Conservation (phyloP, 2,113 vertebrate genomes). For the Elaphurus davidianus region DNA sequence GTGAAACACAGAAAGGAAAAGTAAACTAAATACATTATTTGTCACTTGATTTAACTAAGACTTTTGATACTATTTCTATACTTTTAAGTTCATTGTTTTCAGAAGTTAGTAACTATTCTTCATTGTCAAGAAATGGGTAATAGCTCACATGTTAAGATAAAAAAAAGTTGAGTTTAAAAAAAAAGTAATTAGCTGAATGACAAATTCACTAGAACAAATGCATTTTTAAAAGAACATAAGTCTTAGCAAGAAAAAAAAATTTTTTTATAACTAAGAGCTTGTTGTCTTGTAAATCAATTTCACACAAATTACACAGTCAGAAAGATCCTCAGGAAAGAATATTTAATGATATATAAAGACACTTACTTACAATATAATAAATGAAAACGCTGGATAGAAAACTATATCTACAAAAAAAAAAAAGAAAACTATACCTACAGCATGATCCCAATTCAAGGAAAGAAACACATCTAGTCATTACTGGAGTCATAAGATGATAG, state of each 20-base stretch:
- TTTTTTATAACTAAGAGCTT: conserved; percentile 47
- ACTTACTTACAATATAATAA: not conserved
- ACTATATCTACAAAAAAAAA: not conserved
- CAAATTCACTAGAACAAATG: conserved; percentile 24
- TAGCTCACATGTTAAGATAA: conserved; percentile 34
- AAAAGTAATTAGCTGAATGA: conserved; percentile 8
- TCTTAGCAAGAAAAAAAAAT: conserved; percentile 48
- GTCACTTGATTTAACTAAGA: conserved; percentile 35
- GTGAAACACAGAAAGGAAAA: conserved; percentile 49
- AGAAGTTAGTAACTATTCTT: conserved; percentile 22
- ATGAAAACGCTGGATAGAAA: not conserved
- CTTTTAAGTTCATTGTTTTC: conserved; percentile 29
- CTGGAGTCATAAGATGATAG: not conserved
- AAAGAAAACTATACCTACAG: not conserved
- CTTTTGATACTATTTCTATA: conserved; percentile 22
- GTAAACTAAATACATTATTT: conserved; percentile 16
- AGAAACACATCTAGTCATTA: not conserved
- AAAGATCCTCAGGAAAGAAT: conserved; percentile 37
- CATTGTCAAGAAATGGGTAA: conserved; percentile 28
- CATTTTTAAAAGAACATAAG: conserved; percentile 36
- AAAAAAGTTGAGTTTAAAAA: not conserved
- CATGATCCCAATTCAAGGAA: not conserved
- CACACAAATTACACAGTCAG: not conserved
- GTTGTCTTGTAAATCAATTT: conserved; percentile 7
- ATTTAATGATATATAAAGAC: conserved; percentile 22